These are phyloP conservation scores for Xenopus tropicalis DNA, from an alignment of 2,113 vertebrate species.

Conservation along the genomic window UCB_Xtro_10.0 CM004448.2:137302001-137302500, in stretches of 20 bases:
- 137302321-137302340: too few relatives aligned
- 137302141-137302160: conserved; percentile 17
- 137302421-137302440: too few relatives aligned
- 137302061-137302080: conserved; percentile 14
- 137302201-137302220: conserved; percentile 21
- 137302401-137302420: too few relatives aligned
- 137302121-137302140: conserved; percentile 17
- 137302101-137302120: conserved; percentile 28
- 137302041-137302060: conserved; percentile 1
- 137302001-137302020: background rate
- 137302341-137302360: too few relatives aligned
- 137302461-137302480: too few relatives aligned
- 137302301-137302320: too few relatives aligned
- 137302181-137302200: conserved; percentile 5
- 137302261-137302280: conserved; percentile 9
- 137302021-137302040: background rate
- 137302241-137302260: conserved; percentile 14
- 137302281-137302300: background rate
- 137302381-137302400: too few relatives aligned
- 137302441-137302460: too few relatives aligned
- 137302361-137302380: too few relatives aligned
- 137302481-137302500: too few relatives aligned
- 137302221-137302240: conserved; percentile 4
- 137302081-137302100: conserved; percentile 19
- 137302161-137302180: conserved; percentile 29